Percentiles rank a stretch among this genome's conserved stretches.
Conservation (phyloP, 2,888 invertebrate genomes). For the Dastarcus helophoroides region DNA sequence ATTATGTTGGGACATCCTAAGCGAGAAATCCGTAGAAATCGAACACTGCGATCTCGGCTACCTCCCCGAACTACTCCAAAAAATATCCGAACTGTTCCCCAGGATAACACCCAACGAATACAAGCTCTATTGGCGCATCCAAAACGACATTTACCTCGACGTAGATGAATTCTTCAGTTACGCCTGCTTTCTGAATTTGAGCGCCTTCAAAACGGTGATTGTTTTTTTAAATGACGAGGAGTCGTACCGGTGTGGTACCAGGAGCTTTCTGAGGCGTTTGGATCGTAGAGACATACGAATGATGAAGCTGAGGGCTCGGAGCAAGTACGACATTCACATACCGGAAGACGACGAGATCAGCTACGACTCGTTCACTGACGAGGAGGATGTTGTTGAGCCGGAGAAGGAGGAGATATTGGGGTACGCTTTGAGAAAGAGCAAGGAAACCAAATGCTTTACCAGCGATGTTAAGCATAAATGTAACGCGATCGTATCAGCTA, state of each 20-base stretch:
- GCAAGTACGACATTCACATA: constrained; percentile 22
- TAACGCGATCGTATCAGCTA: constrained; percentile 4
- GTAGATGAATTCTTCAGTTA: constrained; percentile 22
- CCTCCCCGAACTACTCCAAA: constrained; percentile 14
- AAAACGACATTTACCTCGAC: constrained; percentile 16
- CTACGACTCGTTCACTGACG: background rate
- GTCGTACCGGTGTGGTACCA: constrained; percentile 16
- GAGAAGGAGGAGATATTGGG: constrained; percentile 1
- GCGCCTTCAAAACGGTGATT: constrained; percentile 17
- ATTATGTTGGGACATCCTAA: constrained; percentile 19
- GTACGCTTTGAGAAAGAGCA: constrained; percentile 5
- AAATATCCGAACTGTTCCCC: constrained; percentile 18
- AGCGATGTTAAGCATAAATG: constrained; percentile 2
- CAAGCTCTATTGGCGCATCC: constrained; percentile 23
- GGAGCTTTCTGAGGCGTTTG: constrained; percentile 18
- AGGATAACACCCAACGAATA: constrained; percentile 13
- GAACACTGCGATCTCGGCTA: constrained; percentile 8
- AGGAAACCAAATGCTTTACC: constrained; percentile 4
- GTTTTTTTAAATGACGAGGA: constrained; percentile 18
- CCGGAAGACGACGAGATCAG: constrained; percentile 2
- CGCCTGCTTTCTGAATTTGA: constrained; percentile 16
- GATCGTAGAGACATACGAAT: constrained; percentile 17
- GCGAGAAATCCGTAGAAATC: constrained; percentile 11
- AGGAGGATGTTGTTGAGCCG: background rate
- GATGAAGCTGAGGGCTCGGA: constrained; percentile 15